These are phyloP conservation scores for Anneissia japonica DNA, from an alignment of 35 echinoderm and acorn worm genomes.

Conservation along the genomic window DNA sequence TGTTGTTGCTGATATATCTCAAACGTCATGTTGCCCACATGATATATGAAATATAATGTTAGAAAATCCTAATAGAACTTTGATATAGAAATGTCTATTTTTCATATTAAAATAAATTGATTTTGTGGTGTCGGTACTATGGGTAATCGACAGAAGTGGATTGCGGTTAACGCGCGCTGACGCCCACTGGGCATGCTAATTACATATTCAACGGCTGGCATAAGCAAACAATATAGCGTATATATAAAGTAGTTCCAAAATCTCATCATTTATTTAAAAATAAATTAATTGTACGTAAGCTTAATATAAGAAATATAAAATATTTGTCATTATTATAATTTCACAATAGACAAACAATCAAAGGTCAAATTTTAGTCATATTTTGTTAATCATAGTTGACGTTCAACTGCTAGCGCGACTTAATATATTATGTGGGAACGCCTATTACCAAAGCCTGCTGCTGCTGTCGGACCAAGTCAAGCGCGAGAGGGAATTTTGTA, in stretches of 20 bases:
- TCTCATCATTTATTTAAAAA: neutral
- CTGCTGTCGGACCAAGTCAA: neutral
- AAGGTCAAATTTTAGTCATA: too few relatives aligned
- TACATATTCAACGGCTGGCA: neutral
- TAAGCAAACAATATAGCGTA: neutral
- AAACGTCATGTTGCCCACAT: too few relatives aligned
- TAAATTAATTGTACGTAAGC: too few relatives aligned
- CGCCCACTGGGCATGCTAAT: neutral
- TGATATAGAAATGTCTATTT: too few relatives aligned
- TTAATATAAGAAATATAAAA: too few relatives aligned
- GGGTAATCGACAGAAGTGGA: neutral
- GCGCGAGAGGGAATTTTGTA: conserved; percentile 1
- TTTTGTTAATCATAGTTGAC: too few relatives aligned
- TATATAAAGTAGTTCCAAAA: neutral
- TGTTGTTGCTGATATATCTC: too few relatives aligned
- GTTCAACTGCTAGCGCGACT: neutral
- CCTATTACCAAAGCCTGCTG: neutral
- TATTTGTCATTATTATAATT: too few relatives aligned
- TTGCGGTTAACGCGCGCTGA: neutral
- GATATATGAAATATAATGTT: too few relatives aligned
- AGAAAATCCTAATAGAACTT: too few relatives aligned
- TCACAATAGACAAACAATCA: too few relatives aligned
- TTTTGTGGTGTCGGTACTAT: neutral
- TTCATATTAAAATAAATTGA: too few relatives aligned
- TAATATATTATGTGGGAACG: neutral